Conservation (phyloP, 2,888 invertebrate species). For the Thecophora atra region DNA sequence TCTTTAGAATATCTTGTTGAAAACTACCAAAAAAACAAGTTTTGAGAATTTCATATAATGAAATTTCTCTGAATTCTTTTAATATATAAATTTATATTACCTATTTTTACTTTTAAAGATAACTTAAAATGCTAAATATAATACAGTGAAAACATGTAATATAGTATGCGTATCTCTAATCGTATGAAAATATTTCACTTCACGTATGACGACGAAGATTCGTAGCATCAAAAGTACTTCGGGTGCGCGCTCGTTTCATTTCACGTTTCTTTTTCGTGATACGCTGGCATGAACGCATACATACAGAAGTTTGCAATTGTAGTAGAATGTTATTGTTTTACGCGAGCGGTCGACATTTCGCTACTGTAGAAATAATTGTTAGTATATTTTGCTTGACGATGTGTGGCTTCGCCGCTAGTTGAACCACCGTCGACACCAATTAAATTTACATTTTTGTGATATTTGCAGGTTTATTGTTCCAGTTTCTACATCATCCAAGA, state of each 20-base stretch:
- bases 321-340: background rate
- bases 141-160: too few species aligned
- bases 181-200: too few species aligned
- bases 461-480: background rate
- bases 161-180: too few species aligned
- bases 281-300: background rate
- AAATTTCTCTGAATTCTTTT: too few species aligned
- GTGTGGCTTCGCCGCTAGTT: background rate
- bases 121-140: too few species aligned
- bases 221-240: background rate
- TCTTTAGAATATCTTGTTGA: too few species aligned
- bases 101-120: too few species aligned
- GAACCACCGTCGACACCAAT: background rate
- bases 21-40: too few species aligned
- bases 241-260: background rate
- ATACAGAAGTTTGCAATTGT: background rate
- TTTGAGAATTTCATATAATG: too few species aligned
- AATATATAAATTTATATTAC: too few species aligned
- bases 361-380: background rate
- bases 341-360: background rate
- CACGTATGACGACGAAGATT: background rate
- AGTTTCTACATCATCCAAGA: background rate
- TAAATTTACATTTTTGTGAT: background rate
- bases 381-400: background rate
- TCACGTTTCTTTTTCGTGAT: slow-evolving; percentile 6